These are phyloP conservation scores for Fragum sueziense DNA, from an alignment of 2,888 invertebrate genomes.

Conservation along the genomic window DNA sequence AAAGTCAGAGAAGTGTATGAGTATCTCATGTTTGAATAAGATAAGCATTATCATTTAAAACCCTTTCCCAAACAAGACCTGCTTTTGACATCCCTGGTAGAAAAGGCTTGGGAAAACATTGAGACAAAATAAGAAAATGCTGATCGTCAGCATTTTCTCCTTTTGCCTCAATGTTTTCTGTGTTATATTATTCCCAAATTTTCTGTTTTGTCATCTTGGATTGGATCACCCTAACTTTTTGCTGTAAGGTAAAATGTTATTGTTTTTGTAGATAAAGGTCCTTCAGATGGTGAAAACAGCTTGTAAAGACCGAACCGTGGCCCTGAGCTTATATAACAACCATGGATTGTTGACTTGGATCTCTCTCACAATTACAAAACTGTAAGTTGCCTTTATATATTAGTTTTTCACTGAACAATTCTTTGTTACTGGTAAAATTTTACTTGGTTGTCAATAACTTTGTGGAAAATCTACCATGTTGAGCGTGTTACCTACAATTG, in stretches of 20 bases:
- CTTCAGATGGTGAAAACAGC: conserved; percentile 87
- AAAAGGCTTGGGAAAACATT: too few species aligned
- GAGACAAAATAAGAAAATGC: too few species aligned
- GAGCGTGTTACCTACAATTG: too few species aligned
- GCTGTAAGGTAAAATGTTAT: not conserved
- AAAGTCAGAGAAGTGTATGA: too few species aligned
- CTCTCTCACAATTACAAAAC: conserved; percentile 51
- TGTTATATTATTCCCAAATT: too few species aligned
- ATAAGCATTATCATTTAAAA: not conserved
- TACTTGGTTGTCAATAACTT: not conserved
- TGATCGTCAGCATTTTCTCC: too few species aligned
- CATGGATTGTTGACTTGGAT: conserved; percentile 90
- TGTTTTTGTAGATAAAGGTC: conserved; percentile 84
- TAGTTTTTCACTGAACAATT: not conserved
- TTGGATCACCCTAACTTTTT: not conserved
- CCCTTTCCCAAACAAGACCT: too few species aligned
- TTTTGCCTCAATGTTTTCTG: too few species aligned
- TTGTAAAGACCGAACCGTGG: conserved; percentile 87
- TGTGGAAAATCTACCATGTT: too few species aligned
- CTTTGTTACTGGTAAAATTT: not conserved
- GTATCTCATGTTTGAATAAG: too few species aligned
- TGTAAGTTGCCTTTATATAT: conserved; percentile 45
- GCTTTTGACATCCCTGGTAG: too few species aligned
- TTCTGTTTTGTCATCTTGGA: not conserved
- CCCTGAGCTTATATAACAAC: conserved; percentile 86